Evolutionary conservation across 1,140 invertebrate species (phyloP).

Genomic region (Phthorimaea operculella): DNA sequence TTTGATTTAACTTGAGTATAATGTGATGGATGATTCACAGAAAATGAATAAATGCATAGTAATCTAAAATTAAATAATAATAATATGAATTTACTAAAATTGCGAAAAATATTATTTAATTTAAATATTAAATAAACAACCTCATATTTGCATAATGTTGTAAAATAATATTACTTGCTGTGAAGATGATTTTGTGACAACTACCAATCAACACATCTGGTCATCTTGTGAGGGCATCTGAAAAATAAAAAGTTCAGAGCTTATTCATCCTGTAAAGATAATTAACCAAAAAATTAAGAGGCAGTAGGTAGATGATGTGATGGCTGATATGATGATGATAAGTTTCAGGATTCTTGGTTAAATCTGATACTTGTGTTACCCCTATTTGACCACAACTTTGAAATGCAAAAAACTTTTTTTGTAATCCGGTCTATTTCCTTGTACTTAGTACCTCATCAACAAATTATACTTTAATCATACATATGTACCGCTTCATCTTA

Average conservation of each 20-base stretch:
- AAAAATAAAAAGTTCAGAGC: constrained; percentile 22
- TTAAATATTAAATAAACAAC: neutral
- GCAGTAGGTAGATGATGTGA: too few relatives aligned
- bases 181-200: neutral
- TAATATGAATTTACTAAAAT: neutral
- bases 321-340: too few relatives aligned
- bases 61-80: neutral
- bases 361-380: too few relatives aligned
- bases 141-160: neutral
- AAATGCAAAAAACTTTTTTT: too few relatives aligned
- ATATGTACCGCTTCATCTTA: too few relatives aligned
- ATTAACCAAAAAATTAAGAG: too few relatives aligned
- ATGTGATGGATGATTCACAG: neutral
- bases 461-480: too few relatives aligned
- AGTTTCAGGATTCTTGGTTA: too few relatives aligned
- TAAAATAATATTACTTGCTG: neutral
- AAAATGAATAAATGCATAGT: neutral
- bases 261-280: too few relatives aligned
- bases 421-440: too few relatives aligned
- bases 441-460: too few relatives aligned
- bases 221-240: constrained; percentile 55
- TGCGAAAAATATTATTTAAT: neutral
- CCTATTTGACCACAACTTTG: too few relatives aligned
- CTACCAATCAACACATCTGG: constrained; percentile 53
- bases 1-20: constrained; percentile 2